Percentiles rank a stretch among this genome's conserved stretches.
phyloP scores from a whole-genome alignment of 2,888 invertebrate genomes.

The Chesias legatella region DNA sequence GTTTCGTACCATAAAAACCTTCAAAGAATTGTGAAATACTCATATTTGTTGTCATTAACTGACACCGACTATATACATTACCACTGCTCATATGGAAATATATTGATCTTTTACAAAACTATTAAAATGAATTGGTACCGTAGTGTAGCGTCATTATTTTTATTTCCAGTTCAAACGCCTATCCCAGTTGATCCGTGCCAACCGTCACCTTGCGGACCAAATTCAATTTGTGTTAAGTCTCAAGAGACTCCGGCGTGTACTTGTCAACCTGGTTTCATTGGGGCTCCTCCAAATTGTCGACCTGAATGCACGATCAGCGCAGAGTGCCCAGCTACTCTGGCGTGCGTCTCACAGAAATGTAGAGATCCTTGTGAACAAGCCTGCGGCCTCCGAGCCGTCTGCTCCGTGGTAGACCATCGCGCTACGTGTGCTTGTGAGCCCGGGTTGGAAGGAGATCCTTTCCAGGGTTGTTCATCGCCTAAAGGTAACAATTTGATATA shows the following conservation, averaged over 20 bases:
- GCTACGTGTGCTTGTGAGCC: slow-evolving; percentile 83
- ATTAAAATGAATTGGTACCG: no score
- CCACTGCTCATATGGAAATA: no score
- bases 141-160: background rate
- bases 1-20: background rate
- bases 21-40: background rate
- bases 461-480: slow-evolving; percentile 73
- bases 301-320: slow-evolving; percentile 85
- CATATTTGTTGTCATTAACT: no score
- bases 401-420: slow-evolving; percentile 82
- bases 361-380: slow-evolving; percentile 84
- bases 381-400: slow-evolving; percentile 80
- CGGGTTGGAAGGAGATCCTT: slow-evolving; percentile 83
- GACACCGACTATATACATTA: no score
- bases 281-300: slow-evolving; percentile 84
- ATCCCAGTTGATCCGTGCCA: slow-evolving; percentile 79
- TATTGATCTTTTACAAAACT: no score
- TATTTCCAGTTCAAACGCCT: slow-evolving; percentile 43
- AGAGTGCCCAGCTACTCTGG: slow-evolving; percentile 83
- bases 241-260: slow-evolving; percentile 82
- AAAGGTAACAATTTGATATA: slow-evolving; percentile 52
- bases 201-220: slow-evolving; percentile 85
- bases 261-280: slow-evolving; percentile 82
- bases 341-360: slow-evolving; percentile 83
- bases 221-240: slow-evolving; percentile 82